Evolutionary conservation across 2,888 invertebrate species (phyloP), one percentile per base, ranked within the genome.

Genomic region (Maniola hyperantus): DNA sequence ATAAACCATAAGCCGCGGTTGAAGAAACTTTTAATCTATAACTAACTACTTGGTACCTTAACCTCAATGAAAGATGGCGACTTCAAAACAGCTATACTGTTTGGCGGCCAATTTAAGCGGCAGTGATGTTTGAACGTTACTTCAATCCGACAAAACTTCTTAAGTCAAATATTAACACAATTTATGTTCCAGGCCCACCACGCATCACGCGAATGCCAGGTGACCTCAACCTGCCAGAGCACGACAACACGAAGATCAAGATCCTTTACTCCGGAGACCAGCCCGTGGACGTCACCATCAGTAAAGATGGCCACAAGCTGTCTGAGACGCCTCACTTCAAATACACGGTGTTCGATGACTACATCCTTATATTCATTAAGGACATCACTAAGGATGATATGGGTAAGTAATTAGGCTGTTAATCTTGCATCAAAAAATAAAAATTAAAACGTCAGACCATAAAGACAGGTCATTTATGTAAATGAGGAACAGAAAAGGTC

Each of bases 221-320:
- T 50, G 97, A 98, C 81, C 92, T 99, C 18, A 97, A 96, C 80
- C 93, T 99, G 2, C 97, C 99, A 0, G 98, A 98, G 82, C 96
- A 97, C 61, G 99, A 99, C 79, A 99, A 99, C 85, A 97, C 98
- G 8, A 99, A 99, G 92, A 96, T 99, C 80, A 99, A 99, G 93
- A 96, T 99, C 73, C 97, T 97, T 82, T 99, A 99, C 93, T 95
- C 96, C 64, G 99, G 99, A 36, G 99, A 99, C 83, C 98, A 99
- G 84, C 99, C 99, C 6, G 96, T 99, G 83, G 96, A 97, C 72
- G 96, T 99, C 64, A 94, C 94, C 1, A 94, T 99, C 65, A 95
- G 95, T 68, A 97, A 96, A 81, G 96, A 98, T 82, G 98, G 98
- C 53, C 94, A 94, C 74, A 94, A 94, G 72, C 91, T 99, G 62